Percentiles rank a stretch among this genome's conserved stretches.
These are phyloP conservation scores for Heliconius melpomene DNA, from an alignment of 1,140 invertebrate genomes.

Conservation along the genomic window DNA sequence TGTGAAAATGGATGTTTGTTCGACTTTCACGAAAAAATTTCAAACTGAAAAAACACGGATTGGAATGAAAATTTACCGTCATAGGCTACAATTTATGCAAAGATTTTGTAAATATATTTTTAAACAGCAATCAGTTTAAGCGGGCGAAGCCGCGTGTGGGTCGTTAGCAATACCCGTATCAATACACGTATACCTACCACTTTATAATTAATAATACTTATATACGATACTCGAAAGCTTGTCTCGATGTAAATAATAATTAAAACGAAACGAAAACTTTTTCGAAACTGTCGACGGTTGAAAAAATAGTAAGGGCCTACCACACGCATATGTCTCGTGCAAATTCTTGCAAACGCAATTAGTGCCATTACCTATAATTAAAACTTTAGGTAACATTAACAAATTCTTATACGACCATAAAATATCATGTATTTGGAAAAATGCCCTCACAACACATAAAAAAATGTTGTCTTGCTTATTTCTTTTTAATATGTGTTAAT, in stretches of 20 bases:
- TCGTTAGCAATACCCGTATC: too few relatives aligned
- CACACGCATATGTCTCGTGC: slow-evolving; percentile 16
- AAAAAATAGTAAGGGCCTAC: slow-evolving; percentile 25
- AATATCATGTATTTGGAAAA: slow-evolving; percentile 35
- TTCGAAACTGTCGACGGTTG: background rate
- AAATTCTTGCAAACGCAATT: slow-evolving; percentile 45
- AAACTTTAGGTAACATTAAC: slow-evolving; percentile 29
- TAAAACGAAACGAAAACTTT: background rate
- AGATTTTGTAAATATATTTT: background rate
- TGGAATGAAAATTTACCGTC: too few relatives aligned
- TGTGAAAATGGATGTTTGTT: too few relatives aligned
- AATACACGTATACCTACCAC: too few relatives aligned
- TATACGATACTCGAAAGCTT: background rate
- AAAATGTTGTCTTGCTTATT: slow-evolving; percentile 16
- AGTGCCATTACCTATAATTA: slow-evolving; percentile 39
- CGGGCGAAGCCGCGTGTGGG: too few relatives aligned
- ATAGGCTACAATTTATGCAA: too few relatives aligned
- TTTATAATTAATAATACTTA: background rate
- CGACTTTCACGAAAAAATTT: too few relatives aligned
- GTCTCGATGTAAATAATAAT: background rate
- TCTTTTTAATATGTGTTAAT: slow-evolving; percentile 14
- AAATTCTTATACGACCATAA: slow-evolving; percentile 37
- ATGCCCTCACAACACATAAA: slow-evolving; percentile 15
- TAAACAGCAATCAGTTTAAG: background rate
- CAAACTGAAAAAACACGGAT: too few relatives aligned